Evolutionary conservation across 2,113 vertebrate species (phyloP).

Genomic region (Motacilla tschutschensis): DNA sequence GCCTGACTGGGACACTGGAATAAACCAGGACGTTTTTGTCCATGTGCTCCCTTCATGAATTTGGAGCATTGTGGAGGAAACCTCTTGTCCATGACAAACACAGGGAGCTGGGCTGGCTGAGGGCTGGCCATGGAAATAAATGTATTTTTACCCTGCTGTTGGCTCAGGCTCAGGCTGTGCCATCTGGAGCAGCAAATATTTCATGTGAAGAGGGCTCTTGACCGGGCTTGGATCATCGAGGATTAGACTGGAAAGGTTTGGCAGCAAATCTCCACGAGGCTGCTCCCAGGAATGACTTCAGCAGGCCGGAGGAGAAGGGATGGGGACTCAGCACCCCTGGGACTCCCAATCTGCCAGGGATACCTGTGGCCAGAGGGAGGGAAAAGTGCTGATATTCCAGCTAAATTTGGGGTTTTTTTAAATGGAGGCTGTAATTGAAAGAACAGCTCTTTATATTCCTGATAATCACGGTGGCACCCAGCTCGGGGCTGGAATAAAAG

Average conservation of each 20-base stretch:
- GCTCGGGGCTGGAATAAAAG: not conserved
- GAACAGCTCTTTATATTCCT: not conserved
- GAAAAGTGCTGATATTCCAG: not conserved
- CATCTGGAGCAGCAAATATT: slow-evolving; percentile 57
- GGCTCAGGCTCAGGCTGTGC: slow-evolving; percentile 26
- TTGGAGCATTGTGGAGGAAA: not conserved
- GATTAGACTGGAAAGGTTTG: slow-evolving; percentile 37
- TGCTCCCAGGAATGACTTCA: not conserved
- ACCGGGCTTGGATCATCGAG: slow-evolving; percentile 24
- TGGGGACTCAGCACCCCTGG: not conserved
- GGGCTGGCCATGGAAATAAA: not conserved
- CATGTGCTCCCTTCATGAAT: not conserved
- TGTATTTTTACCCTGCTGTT: slow-evolving; percentile 34
- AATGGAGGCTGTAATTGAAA: not conserved
- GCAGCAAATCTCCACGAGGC: slow-evolving; percentile 24
- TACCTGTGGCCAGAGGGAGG: not conserved
- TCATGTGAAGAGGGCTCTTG: slow-evolving; percentile 31
- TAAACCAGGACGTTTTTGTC: not conserved
- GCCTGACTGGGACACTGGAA: not conserved
- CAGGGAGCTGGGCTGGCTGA: not conserved
- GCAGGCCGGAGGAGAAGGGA: not conserved
- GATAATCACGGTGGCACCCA: not conserved
- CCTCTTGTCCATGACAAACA: not conserved
- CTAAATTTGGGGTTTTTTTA: not conserved
- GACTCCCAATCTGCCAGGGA: not conserved